Percentiles rank a stretch among this genome's conserved stretches.
phyloP scores from a whole-genome alignment of 2,113 vertebrate species.

The Heterocephalus glaber region DNA sequence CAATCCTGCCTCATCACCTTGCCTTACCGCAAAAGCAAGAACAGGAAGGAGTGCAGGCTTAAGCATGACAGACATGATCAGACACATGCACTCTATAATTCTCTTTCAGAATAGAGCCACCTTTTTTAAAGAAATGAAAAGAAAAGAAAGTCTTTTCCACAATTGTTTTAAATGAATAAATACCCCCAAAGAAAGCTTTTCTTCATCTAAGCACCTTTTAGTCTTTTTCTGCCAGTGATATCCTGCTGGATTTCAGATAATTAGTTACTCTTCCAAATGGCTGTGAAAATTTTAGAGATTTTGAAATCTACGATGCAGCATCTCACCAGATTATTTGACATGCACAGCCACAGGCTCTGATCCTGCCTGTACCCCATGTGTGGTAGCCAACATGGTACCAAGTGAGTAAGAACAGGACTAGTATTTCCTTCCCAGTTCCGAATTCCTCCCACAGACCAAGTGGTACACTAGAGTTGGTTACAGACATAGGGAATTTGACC shows the following conservation, averaged over 20 bases:
- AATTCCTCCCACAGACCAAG: constrained; percentile 62
- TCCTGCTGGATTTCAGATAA: constrained; percentile 26
- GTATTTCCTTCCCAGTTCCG: constrained; percentile 11
- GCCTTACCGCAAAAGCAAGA: neutral
- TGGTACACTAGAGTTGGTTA: constrained; percentile 40
- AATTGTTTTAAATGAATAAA: neutral
- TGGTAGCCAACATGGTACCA: neutral
- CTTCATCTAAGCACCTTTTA: constrained; percentile 30
- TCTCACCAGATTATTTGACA: neutral
- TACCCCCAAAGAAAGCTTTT: neutral
- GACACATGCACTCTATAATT: neutral
- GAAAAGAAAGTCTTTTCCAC: constrained; percentile 33
- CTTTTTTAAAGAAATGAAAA: constrained; percentile 1
- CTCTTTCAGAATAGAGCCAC: constrained; percentile 9
- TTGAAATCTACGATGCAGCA: neutral
- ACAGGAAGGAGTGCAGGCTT: neutral
- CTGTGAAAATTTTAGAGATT: constrained; percentile 28
- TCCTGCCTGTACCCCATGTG: no score
- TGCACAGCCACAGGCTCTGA: neutral
- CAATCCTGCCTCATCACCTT: neutral
- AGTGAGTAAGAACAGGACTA: neutral
- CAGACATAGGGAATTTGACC: constrained; percentile 42
- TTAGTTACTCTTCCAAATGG: neutral
- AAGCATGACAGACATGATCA: neutral
- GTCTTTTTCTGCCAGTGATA: neutral